Percentiles rank a stretch among this genome's conserved stretches.
Conservation (phyloP, 2,888 invertebrate species). For the Strigamia maritima region DNA sequence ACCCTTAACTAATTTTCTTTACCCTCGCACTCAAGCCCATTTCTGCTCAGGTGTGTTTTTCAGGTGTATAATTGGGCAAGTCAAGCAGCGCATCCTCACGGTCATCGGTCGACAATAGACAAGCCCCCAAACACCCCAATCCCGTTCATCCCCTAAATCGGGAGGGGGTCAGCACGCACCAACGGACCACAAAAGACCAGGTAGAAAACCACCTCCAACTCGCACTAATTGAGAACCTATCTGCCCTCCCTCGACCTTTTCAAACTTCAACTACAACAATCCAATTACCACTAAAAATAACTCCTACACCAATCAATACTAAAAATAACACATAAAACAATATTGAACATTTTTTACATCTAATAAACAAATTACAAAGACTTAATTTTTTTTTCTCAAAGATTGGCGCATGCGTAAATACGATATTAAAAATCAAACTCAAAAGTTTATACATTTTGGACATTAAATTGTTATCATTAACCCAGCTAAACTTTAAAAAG, state of each 20-base stretch:
- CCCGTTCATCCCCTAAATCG: background rate
- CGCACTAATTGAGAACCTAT: background rate
- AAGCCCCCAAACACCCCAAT: conserved; percentile 20
- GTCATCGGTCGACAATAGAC: conserved; percentile 20
- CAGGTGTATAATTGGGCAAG: conserved; percentile 22
- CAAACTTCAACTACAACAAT: conserved; percentile 1
- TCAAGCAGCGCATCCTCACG: conserved; percentile 26
- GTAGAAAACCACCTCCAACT: conserved; percentile 1
- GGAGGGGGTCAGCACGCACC: conserved; percentile 3
- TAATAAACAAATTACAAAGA: background rate
- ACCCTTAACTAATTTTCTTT: conserved; percentile 2
- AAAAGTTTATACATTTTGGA: too few relatives aligned
- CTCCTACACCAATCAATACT: background rate
- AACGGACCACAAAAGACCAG: conserved; percentile 6
- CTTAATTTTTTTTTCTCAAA: too few relatives aligned
- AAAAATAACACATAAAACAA: background rate
- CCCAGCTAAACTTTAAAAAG: background rate
- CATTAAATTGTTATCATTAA: too few relatives aligned
- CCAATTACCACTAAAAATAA: conserved; percentile 15
- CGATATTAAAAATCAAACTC: background rate
- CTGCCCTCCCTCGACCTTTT: background rate
- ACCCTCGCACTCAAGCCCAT: background rate
- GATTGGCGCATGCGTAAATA: background rate
- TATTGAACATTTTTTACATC: background rate
- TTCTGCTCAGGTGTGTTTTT: background rate